Evolutionary conservation across 2,797 vertebrate genomes (phyloP).

Genomic region (Sarcophilus harrisii): DNA sequence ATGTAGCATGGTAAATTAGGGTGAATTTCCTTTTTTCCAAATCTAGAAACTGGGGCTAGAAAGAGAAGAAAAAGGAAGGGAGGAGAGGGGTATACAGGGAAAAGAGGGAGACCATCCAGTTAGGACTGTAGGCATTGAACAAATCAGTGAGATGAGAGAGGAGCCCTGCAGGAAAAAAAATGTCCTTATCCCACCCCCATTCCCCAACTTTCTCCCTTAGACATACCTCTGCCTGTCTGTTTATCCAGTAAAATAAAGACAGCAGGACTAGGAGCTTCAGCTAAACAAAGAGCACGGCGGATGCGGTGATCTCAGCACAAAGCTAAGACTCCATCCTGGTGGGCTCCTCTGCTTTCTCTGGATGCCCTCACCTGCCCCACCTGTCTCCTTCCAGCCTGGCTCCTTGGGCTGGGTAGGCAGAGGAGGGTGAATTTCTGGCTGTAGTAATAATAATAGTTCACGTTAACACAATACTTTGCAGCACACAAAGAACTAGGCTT

Average conservation of each 20-base stretch:
- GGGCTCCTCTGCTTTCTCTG: neutral
- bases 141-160: neutral
- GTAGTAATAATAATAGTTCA: neutral
- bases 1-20: neutral
- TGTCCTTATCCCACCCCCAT: neutral
- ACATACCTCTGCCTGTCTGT: constrained; percentile 28
- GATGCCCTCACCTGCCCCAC: neutral
- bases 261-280: neutral
- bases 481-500: neutral
- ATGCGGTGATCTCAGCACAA: neutral
- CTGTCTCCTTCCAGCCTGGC: neutral
- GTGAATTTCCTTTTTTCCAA: neutral
- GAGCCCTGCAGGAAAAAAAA: neutral
- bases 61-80: neutral
- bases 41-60: neutral
- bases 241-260: constrained; percentile 11
- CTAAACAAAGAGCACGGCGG: constrained; percentile 12
- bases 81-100: neutral
- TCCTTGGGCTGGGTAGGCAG: neutral
- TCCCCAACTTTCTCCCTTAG: neutral
- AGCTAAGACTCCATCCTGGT: neutral
- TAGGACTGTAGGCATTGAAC: neutral
- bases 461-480: neutral
- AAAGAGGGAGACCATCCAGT: neutral
- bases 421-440: neutral